phyloP scores from a whole-genome alignment of 64 coral and sea anemone genomes.

The Montipora foliosa region DNA sequence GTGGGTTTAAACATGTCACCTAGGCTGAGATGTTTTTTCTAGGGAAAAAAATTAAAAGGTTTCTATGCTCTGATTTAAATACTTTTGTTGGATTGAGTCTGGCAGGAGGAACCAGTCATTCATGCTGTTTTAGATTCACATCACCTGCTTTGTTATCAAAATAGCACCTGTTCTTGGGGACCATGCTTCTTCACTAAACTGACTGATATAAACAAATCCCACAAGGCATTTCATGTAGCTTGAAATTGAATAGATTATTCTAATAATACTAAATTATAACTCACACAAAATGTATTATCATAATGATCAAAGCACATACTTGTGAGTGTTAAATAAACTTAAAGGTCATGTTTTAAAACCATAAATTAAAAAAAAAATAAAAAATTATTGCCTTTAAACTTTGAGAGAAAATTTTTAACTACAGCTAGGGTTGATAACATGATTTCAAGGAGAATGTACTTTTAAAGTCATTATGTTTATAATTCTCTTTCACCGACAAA shows the following conservation, averaged over 20 bases:
- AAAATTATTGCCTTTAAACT: too few species aligned
- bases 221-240: background rate
- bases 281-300: too few species aligned
- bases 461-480: too few species aligned
- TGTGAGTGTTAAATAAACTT: too few species aligned
- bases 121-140: conserved; percentile 11
- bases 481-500: too few species aligned
- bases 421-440: too few species aligned
- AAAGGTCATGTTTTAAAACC: too few species aligned
- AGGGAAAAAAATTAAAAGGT: background rate
- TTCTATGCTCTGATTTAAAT: background rate
- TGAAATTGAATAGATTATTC: background rate
- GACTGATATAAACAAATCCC: conserved; percentile 37
- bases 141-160: conserved; percentile 30
- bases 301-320: too few species aligned
- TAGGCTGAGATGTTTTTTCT: background rate
- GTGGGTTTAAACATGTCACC: too few species aligned
- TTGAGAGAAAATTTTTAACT: too few species aligned
- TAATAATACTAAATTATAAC: background rate
- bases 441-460: too few species aligned
- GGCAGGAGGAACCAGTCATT: background rate
- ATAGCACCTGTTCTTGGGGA: background rate
- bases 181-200: background rate
- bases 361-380: too few species aligned
- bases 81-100: background rate